Percentiles rank a stretch among this genome's conserved stretches.
Conservation (phyloP, 2,888 invertebrate genomes). For the Stenurella melanura region DNA sequence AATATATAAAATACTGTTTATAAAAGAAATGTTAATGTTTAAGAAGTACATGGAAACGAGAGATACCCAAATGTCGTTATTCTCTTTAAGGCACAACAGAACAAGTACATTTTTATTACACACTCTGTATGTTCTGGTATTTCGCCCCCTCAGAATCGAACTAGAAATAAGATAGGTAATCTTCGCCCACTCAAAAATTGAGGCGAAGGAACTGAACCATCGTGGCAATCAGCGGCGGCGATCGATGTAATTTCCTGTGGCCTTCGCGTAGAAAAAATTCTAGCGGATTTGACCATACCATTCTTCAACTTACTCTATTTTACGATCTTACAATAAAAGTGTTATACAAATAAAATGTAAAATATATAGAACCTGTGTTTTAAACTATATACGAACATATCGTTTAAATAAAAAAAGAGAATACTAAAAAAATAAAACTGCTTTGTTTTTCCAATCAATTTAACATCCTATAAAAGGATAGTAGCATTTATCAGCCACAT, state of each 20-base stretch:
- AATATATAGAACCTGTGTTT: no score
- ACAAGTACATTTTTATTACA: conserved; percentile 14
- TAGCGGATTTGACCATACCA: neutral
- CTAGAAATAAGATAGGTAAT: conserved; percentile 34
- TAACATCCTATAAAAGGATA: no score
- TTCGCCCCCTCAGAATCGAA: conserved; percentile 37
- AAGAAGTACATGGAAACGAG: neutral
- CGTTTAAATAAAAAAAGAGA: no score
- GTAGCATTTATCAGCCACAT: no score
- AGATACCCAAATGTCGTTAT: neutral
- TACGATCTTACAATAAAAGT: no score
- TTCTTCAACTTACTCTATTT: no score
- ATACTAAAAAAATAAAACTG: no score
- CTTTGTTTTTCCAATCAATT: no score
- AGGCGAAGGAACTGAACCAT: conserved; percentile 24
- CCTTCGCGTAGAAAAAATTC: neutral
- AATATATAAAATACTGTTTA: neutral
- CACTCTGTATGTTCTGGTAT: conserved; percentile 26
- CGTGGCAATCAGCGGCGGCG: conserved; percentile 19
- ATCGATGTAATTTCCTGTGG: neutral
- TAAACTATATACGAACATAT: no score
- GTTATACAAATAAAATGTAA: no score
- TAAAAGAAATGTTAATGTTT: neutral
- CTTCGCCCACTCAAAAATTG: conserved; percentile 38
- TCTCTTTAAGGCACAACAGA: neutral